phyloP scores from a whole-genome alignment of 2,888 invertebrate genomes.

The Coenonympha glycerion region DNA sequence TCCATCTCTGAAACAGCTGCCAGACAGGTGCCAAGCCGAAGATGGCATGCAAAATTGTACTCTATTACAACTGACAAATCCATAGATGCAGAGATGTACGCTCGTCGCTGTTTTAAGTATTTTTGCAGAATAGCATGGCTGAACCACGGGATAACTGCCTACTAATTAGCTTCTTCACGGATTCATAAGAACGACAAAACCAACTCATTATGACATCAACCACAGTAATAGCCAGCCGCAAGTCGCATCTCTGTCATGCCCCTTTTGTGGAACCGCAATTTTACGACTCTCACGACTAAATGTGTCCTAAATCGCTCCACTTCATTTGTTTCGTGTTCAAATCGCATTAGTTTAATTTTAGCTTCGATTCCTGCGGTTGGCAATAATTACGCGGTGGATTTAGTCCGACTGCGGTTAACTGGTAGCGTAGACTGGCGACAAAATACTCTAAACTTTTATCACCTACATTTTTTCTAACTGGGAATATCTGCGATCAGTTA shows the following conservation, averaged over 20 bases:
- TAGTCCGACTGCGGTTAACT: conserved; percentile 41
- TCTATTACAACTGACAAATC: no score
- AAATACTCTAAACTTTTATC: no score
- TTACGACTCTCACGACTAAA: conserved; percentile 32
- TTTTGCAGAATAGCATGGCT: no score
- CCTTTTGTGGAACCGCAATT: conserved; percentile 27
- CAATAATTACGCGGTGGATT: conserved; percentile 59
- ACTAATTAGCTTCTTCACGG: neutral
- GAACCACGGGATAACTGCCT: no score
- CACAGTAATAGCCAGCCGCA: neutral
- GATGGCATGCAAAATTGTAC: no score
- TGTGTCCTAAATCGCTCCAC: conserved; percentile 39
- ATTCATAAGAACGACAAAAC: neutral
- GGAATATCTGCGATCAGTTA: no score
- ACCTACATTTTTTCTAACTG: no score
- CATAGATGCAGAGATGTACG: no score
- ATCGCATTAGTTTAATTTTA: conserved; percentile 59
- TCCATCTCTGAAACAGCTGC: no score
- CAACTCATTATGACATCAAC: neutral
- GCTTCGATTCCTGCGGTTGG: conserved; percentile 48
- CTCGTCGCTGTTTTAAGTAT: no score
- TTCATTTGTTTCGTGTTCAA: conserved; percentile 51
- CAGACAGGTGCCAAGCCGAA: no score
- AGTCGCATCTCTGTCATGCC: conserved; percentile 8
- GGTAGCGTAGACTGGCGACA: conserved; percentile 32